Percentiles rank a stretch among this genome's conserved stretches.
Conservation (phyloP, 2,797 vertebrate genomes). For the Staurois parvus region DNA sequence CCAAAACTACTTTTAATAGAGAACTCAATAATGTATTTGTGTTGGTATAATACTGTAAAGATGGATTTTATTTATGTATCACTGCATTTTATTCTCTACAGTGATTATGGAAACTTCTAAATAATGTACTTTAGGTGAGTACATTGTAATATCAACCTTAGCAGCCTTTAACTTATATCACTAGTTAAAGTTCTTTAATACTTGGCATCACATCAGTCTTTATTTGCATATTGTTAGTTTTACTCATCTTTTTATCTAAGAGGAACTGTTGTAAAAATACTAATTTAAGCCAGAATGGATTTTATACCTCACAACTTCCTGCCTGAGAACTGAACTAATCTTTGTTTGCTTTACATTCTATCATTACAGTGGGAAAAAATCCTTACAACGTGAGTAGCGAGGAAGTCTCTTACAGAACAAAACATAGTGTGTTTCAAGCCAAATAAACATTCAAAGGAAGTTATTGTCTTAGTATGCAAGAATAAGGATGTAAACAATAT, state of each 20-base stretch:
- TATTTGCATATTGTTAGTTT: slow-evolving; percentile 1
- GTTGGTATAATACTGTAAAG: neutral
- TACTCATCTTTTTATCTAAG: neutral
- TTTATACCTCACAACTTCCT: neutral
- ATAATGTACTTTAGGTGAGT: slow-evolving; percentile 25
- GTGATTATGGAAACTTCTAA: slow-evolving; percentile 23
- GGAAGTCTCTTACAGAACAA: slow-evolving; percentile 23
- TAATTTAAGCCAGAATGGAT: neutral
- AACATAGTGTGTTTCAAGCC: neutral
- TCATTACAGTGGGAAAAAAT: neutral
- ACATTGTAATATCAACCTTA: slow-evolving; percentile 39
- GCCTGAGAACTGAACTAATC: neutral
- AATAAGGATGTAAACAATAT: neutral
- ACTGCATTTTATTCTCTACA: slow-evolving; percentile 32
- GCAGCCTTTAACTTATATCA: slow-evolving; percentile 19
- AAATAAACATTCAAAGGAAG: slow-evolving; percentile 25
- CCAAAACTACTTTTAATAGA: neutral
- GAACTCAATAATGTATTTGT: neutral
- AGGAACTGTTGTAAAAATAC: neutral
- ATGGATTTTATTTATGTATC: slow-evolving; percentile 6
- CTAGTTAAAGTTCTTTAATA: slow-evolving; percentile 25
- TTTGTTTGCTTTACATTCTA: neutral
- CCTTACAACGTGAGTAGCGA: slow-evolving; percentile 3
- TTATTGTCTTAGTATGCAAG: slow-evolving; percentile 4
- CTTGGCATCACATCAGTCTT: neutral